Evolutionary conservation across 2,888 invertebrate genomes (phyloP), one percentile per base, ranked within the genome.

Genomic region (Steinernema carpocapsae): DNA sequence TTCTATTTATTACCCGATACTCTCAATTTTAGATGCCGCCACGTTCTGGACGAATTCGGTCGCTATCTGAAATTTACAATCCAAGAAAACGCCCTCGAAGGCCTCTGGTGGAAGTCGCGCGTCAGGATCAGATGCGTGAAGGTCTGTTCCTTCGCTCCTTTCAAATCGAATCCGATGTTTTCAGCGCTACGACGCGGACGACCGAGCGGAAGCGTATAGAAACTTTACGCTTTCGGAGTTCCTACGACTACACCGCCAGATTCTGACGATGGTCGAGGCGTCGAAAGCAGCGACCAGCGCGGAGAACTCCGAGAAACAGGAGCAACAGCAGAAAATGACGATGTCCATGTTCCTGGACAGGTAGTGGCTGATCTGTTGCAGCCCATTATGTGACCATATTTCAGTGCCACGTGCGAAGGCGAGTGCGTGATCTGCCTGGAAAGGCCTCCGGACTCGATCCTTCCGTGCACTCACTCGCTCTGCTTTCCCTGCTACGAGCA

Each of bases 281-380:
- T 64, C 64, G 32, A 64, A 29, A n/a, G 29, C 26, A 32, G 64
- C 22, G 32, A 64, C 22, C 32, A 37, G 64, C 32, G 17, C 17
- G 29, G 64, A 64, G 24, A 37, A 37, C 37, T 64, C 64, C 12
- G 64, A 64, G 64, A 64, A 64, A n/a, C 29, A 26, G 64, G 64
- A 26, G 32, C 32, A 64, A 17, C 64, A 64, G 32, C 29, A 29
- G 64, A 64, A 64, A 32, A 64, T 64, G 64, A 64, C 64, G 32
- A 64, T 64, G 64, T 64, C 64, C 64, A 64, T 64, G 64, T 64
- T 64, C 32, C 64, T 64, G 10, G 64, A 64, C 64, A 64, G 52
- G 52, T 52, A 24, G 24, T n/a, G 10, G 12, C n/a, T n/a, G 48
- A 48, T n/a, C n/a, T 7, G 48, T 4, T 14, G 48, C 2, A 48